Percentiles rank a stretch among this genome's conserved stretches.
Conservation (phyloP, 2,888 invertebrate species). For the Reticulitermes lucifugus region DNA sequence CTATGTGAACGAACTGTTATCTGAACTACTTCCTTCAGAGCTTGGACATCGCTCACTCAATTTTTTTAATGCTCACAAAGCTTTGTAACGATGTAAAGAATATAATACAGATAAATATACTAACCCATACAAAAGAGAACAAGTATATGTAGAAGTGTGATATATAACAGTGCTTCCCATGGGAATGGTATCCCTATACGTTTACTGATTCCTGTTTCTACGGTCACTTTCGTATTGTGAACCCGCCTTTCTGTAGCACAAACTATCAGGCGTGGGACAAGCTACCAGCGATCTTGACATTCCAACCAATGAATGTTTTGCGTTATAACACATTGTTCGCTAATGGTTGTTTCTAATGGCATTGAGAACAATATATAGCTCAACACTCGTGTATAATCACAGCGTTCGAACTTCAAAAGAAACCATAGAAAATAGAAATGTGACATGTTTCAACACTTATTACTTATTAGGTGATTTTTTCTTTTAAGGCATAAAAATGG, state of each 20-base stretch:
- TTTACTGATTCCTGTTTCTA: no score
- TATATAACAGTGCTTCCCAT: neutral
- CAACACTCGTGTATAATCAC: conserved; percentile 38
- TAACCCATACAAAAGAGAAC: no score
- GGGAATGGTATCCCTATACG: no score
- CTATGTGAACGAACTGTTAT: no score
- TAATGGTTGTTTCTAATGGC: conserved; percentile 46
- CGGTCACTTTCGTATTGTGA: neutral
- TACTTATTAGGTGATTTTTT: conserved; percentile 21
- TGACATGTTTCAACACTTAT: neutral
- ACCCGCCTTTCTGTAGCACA: neutral
- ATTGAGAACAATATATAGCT: conserved; percentile 23
- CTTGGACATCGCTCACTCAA: no score
- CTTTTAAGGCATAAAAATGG: conserved; percentile 23
- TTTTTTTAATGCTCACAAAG: no score
- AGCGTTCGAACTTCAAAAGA: conserved; percentile 1
- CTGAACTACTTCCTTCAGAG: no score
- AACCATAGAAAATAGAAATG: neutral
- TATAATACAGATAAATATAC: no score
- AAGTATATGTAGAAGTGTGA: neutral
- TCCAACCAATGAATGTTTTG: neutral
- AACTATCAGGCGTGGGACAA: neutral
- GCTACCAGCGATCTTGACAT: neutral
- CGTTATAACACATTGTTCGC: conserved; percentile 25
- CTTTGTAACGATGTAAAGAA: no score